Conservation (phyloP, 2,888 invertebrate species). For the Dorcus hopei region DNA sequence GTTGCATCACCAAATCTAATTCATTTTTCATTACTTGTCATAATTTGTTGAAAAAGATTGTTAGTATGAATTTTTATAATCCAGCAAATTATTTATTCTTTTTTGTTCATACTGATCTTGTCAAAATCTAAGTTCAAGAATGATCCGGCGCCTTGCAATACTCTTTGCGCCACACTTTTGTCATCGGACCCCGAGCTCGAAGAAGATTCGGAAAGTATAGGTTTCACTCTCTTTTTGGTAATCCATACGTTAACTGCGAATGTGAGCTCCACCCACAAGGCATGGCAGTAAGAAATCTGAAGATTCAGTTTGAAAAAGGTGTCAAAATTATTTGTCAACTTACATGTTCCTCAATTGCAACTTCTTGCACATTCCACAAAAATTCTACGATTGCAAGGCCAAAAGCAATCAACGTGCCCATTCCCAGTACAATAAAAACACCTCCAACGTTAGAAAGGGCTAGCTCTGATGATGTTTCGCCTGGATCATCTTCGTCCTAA, state of each 20-base stretch:
- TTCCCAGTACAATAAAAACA: constrained; percentile 79
- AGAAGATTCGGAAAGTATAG: constrained; percentile 24
- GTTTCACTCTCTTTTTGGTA: constrained; percentile 63
- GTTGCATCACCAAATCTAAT: too few species aligned
- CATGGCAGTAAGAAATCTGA: constrained; percentile 67
- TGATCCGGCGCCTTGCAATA: constrained; percentile 21
- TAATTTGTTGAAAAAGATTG: too few species aligned
- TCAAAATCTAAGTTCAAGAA: constrained; percentile 22
- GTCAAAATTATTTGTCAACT: constrained; percentile 23
- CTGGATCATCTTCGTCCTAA: constrained; percentile 9
- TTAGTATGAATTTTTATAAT: too few species aligned
- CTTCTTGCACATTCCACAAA: constrained; percentile 75
- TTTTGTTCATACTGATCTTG: constrained; percentile 9
- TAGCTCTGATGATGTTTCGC: constrained; percentile 54
- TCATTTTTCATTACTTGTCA: too few species aligned
- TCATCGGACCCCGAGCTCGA: constrained; percentile 7
- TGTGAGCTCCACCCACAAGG: constrained; percentile 64
- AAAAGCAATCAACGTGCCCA: constrained; percentile 69
- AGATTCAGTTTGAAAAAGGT: constrained; percentile 23
- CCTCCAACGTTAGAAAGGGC: constrained; percentile 87
- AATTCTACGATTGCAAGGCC: constrained; percentile 79
- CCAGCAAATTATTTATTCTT: neutral
- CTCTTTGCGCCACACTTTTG: constrained; percentile 20
- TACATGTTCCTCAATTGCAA: constrained; percentile 78
- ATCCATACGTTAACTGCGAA: constrained; percentile 74